A percentile compares a stretch with the other conserved stretches of the same genome.
Evolutionary conservation across 2,113 vertebrate species (phyloP).

Genomic region (Arizona elegans): DNA sequence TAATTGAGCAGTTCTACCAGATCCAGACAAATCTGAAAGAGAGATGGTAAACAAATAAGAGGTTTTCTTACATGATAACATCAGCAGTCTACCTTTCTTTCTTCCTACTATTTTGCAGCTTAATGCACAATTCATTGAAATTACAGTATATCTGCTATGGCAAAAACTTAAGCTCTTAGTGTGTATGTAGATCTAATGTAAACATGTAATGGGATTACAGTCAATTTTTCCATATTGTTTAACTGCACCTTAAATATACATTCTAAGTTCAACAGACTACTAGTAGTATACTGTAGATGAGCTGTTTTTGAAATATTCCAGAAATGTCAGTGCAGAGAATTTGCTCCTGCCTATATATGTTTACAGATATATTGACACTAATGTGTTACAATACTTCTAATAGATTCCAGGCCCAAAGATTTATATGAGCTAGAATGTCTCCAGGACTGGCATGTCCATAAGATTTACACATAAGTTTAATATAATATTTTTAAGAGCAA

Average conservation of each 20-base stretch:
- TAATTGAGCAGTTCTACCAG: slow-evolving; percentile 84
- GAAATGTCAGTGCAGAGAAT: neutral
- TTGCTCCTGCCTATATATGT: neutral
- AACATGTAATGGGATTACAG: neutral
- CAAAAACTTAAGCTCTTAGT: neutral
- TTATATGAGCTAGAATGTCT: neutral
- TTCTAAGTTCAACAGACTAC: neutral
- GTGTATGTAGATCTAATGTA: neutral
- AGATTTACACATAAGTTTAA: neutral
- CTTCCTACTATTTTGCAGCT: neutral
- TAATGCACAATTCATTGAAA: neutral
- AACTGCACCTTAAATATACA: neutral
- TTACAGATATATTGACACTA: neutral
- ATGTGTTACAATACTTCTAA: neutral
- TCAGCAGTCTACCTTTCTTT: neutral
- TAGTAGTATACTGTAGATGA: neutral
- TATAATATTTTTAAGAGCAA: neutral
- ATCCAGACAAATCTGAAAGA: slow-evolving; percentile 84
- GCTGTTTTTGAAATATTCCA: neutral
- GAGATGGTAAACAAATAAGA: slow-evolving; percentile 46
- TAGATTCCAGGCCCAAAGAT: neutral
- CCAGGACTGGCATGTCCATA: neutral
- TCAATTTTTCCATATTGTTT: neutral
- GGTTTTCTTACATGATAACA: neutral
- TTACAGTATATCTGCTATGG: neutral